Base-by-base conservation (phyloP, 2,888 invertebrate genomes). In the Tiliacea aurago region DNA sequence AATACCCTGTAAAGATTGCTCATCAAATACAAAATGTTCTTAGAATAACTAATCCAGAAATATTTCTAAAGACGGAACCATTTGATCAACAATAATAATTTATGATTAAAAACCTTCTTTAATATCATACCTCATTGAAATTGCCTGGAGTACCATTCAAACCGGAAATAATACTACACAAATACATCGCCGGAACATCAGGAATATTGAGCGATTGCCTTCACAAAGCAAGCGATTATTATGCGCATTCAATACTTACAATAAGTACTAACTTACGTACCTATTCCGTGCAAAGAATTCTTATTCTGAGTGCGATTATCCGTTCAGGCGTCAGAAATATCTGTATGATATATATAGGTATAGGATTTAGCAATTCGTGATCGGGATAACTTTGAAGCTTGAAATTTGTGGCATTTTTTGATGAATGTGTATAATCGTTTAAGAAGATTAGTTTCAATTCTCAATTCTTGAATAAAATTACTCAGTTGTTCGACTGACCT, bases 231-330 rank as follows among this genome's bases (percentile, higher is more conserved):
- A 59, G 10, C 18, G 72, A 73, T 76, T 82, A 76, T 65, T 51
- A 73, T 70, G 58, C 76, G 68, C 73, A 64, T 73, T 84, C 70
- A 76, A 80, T 62, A 37, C 64, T 80, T 70, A 67, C 70, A 58
- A 28, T 73, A 79, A 75, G 81, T 68, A 75, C 76, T 56, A 51
- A 62, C 65, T 58, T 66, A 56, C 18, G 61, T 62, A 6, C 58
- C 13, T 37, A 79, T 73, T 66, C 23, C 51, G 74, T 79, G 62
- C 43, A 28, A 55, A 65, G 76, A 78, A 81, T 81, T 75, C 65
- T 62, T 78, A 76, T 81, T 76, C 69, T 20, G 64, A 73, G 77
- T 68, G 70, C 72, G 76, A 73, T 84, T 78, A 76, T 62, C 64
- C 72, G 59, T 56, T 63, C 45, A 51, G 70, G 58, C 63, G 58